Evolutionary conservation across 2,888 invertebrate genomes (phyloP), one percentile per base, ranked within the genome.

Genomic region (Agriopis leucophaearia): DNA sequence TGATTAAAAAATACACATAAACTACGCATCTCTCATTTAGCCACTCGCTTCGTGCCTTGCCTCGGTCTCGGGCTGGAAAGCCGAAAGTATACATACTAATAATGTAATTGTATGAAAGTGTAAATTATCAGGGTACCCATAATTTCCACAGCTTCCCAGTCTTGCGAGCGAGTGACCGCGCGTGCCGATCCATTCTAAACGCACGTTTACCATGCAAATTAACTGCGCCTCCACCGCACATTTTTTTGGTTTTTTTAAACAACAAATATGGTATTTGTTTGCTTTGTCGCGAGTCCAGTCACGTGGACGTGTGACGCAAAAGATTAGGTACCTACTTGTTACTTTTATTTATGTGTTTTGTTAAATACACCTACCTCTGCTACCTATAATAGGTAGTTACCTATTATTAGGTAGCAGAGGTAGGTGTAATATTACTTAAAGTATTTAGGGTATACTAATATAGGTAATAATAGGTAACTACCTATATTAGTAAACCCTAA

Each of bases 171-270:
- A 83, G 74, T 81, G 81, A 77, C 77, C 88, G 93, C 86, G 84
- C 94, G 94, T 94, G 94, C 85, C 92, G 85, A 78, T 82, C 87
- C 94, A 94, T 94, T 89, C 92, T 92, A 94, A 94, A 87, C 89
- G 88, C 83, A 81, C 88, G 88, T 91, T 94, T 94, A 90, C 88
- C 81, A 94, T 94, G 90, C 88, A 92, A 94, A 94, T 94, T 85
- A 90, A 89, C 88, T 87, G 89, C 55, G 87, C 85, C 86, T 82
- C 83, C 80, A 77, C 77, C 77, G 81, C 81, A 82, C 86, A 87
- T 89, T 92, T 69, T 68, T 69, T 60, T 40, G 48, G 36, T 10
- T 91, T 93, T 92, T 85, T 84, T 83, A 82, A 86, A 87, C 86
- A 87, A 83, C 88, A 91, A 90, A 92, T 86, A 89, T 85, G 47